phyloP scores from a whole-genome alignment of 2,113 vertebrate species.

The Ammodytes marinus region DNA sequence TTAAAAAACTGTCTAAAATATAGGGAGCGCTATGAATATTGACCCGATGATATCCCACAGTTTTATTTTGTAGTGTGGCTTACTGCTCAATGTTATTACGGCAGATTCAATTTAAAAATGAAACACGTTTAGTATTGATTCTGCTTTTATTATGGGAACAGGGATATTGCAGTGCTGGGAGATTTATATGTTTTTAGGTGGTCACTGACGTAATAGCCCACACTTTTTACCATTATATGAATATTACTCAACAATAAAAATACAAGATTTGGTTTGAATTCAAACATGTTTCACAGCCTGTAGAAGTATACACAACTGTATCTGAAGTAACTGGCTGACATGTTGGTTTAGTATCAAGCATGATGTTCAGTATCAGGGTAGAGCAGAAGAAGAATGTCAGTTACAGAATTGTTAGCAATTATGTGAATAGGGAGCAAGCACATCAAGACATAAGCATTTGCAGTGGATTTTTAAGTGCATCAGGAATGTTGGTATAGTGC shows the following conservation, averaged over 20 bases:
- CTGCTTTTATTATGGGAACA: background rate
- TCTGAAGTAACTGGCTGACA: conserved; percentile 6
- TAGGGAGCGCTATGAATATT: no score
- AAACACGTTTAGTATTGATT: background rate
- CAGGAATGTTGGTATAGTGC: background rate
- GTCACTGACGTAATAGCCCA: background rate
- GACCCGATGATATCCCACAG: no score
- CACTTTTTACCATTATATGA: background rate
- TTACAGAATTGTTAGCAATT: conserved; percentile 3
- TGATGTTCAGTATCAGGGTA: background rate
- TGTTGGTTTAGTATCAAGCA: background rate
- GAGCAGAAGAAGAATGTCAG: conserved; percentile 13
- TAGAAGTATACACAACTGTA: background rate
- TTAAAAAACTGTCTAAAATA: no score
- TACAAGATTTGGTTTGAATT: background rate
- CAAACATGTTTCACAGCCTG: background rate
- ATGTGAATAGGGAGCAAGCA: background rate
- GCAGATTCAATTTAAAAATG: background rate
- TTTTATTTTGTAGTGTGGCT: no score
- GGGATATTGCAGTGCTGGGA: background rate
- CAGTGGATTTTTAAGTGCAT: conserved; percentile 1
- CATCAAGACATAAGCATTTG: conserved; percentile 3
- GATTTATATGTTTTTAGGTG: background rate
- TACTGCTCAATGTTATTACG: no score
- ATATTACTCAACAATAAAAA: background rate